phyloP scores from a whole-genome alignment of 1,140 invertebrate species.

The Bicyclus anynana region DNA sequence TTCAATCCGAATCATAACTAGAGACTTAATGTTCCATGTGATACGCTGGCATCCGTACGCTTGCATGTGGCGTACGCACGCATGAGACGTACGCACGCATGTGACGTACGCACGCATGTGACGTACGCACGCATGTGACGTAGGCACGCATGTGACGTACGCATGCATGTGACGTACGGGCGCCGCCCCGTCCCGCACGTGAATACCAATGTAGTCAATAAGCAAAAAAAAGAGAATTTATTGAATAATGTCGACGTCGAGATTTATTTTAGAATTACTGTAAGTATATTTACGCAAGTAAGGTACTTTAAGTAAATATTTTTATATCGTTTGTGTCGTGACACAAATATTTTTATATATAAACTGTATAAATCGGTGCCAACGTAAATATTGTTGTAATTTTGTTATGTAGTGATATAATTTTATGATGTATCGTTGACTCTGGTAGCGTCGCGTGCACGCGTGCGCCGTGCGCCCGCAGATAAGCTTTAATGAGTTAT shows the following conservation, averaged over 20 bases:
- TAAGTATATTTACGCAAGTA: slow-evolving; percentile 71
- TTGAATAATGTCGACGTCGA: slow-evolving; percentile 49
- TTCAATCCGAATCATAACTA: slow-evolving; percentile 5
- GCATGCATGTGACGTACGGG: too few relatives aligned
- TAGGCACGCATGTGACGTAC: too few relatives aligned
- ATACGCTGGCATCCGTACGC: not conserved
- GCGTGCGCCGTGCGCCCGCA: slow-evolving; percentile 31
- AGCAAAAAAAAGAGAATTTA: slow-evolving; percentile 62
- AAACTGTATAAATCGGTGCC: slow-evolving; percentile 71
- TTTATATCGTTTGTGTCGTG: slow-evolving; percentile 68
- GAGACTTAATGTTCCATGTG: slow-evolving; percentile 1
- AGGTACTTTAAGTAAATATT: slow-evolving; percentile 68
- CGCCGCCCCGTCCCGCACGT: slow-evolving; percentile 41
- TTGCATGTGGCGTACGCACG: too few relatives aligned
- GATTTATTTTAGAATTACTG: slow-evolving; percentile 67
- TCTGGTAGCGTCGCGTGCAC: slow-evolving; percentile 50
- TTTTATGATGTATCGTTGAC: slow-evolving; percentile 71
- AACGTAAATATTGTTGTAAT: slow-evolving; percentile 76
- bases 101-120: slow-evolving; percentile 1
- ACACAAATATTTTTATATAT: slow-evolving; percentile 73
- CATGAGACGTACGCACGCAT: too few relatives aligned
- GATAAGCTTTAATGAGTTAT: slow-evolving; percentile 68
- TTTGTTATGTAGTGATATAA: slow-evolving; percentile 73
- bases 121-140: too few relatives aligned
- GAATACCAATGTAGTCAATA: slow-evolving; percentile 61